These are phyloP conservation scores for Atherix ibis DNA, from an alignment of 2,888 invertebrate genomes.

Conservation along the genomic window DNA sequence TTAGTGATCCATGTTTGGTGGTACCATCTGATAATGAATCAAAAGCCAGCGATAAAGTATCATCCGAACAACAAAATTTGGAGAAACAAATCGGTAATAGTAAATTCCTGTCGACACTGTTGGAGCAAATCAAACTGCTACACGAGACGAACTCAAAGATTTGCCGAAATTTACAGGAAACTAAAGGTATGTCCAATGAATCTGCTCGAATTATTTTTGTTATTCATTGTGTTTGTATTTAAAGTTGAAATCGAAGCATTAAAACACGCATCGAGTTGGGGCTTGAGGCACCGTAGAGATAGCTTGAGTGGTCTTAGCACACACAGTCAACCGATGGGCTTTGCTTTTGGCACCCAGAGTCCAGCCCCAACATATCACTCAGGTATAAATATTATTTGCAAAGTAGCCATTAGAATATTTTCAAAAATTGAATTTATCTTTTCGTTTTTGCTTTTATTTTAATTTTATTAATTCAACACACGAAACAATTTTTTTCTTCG, in stretches of 20 bases:
- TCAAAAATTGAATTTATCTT: neutral
- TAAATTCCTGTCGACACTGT: slow-evolving; percentile 36
- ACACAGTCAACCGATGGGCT: slow-evolving; percentile 34
- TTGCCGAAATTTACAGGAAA: slow-evolving; percentile 56
- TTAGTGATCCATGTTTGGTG: slow-evolving; percentile 31
- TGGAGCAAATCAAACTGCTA: slow-evolving; percentile 55
- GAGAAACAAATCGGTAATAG: slow-evolving; percentile 21
- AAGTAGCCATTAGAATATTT: neutral
- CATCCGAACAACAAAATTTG: slow-evolving; percentile 9
- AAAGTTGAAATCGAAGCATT: slow-evolving; percentile 43
- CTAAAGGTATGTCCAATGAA: slow-evolving; percentile 38
- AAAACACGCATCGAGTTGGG: slow-evolving; percentile 41
- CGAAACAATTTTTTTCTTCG: slow-evolving; percentile 1
- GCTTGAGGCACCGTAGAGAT: slow-evolving; percentile 36
- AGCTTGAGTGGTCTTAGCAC: slow-evolving; percentile 35
- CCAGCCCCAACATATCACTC: slow-evolving; percentile 34
- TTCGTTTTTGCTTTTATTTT: neutral
- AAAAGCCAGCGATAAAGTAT: slow-evolving; percentile 28
- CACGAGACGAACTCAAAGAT: slow-evolving; percentile 60
- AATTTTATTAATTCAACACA: neutral
- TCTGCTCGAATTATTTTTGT: slow-evolving; percentile 3
- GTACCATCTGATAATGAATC: slow-evolving; percentile 31
- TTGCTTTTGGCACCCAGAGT: slow-evolving; percentile 32
- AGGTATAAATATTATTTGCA: slow-evolving; percentile 20
- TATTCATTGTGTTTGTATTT: slow-evolving; percentile 6